Base-by-base conservation (phyloP, 2,113 vertebrate species). In the Eubucco bourcierii region DNA sequence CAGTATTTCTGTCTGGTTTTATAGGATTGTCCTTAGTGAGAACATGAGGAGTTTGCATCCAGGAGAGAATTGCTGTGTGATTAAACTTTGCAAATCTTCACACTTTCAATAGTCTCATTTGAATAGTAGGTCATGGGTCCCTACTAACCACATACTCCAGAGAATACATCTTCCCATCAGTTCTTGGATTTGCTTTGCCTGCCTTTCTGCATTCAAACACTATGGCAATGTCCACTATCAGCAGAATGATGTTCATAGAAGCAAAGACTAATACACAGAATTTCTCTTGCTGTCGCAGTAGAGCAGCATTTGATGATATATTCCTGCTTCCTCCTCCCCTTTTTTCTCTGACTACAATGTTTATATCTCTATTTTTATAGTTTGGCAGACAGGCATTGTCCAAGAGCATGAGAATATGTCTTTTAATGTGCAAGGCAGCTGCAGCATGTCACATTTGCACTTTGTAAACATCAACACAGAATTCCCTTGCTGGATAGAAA, bases 341-440 rank as follows among this genome's bases (percentile, higher is more conserved):
- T 76, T 74, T 59, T 46, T 33, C 21, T 71, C 64, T 44, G 53
- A 44, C 55, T 63, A 4, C 8, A 1, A 31, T 60, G 50, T 53
- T 87, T 73, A 27, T n/a, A 7, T 77, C 71, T 81, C 70, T 81
- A 0, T 93, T 85, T 88, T 90, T 47, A 34, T 37, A 37, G 27
- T 89, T 82, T 93, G 86, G 72, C 60, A 76, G 84, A 74, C 64
- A 84, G 67, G 41, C 81, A 18, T 87, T 93, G 87, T 96, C 60
- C 90, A 93, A n/a, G 56, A 73, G 55, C 66, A 18, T 39, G 23
- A 87, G 76, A 93, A 74, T 73, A 44, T 61, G 72, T 94, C 52
- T 89, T 68, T 52, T 61, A 79, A 81, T 55, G 71, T 86, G 39
- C 60, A 73, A 87, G 39, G 56, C 88, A 93, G 86, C 92, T 93